Conservation (phyloP, 1,140 invertebrate species). For the Mya arenaria region DNA sequence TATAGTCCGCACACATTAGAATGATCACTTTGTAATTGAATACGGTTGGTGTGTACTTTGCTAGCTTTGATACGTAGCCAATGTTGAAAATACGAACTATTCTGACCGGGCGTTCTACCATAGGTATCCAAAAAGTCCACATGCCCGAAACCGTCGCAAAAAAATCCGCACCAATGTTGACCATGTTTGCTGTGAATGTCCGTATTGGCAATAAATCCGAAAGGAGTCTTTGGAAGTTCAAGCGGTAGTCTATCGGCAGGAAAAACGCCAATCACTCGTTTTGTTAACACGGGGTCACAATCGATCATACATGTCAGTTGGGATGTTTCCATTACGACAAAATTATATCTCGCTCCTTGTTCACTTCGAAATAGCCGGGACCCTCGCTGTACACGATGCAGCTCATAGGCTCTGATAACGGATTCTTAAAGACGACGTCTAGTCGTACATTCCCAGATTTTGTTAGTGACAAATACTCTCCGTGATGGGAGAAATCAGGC, state of each 20-base stretch:
- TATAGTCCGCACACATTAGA: slow-evolving; percentile 22
- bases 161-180: slow-evolving; percentile 32
- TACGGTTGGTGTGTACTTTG: background rate
- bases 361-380: slow-evolving; percentile 16
- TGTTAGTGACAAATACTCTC: slow-evolving; percentile 28
- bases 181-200: slow-evolving; percentile 9
- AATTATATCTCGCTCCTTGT: slow-evolving; percentile 41
- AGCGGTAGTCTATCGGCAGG: slow-evolving; percentile 20
- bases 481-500: slow-evolving; percentile 23
- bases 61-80: background rate
- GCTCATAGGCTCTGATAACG: slow-evolving; percentile 28
- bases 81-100: background rate
- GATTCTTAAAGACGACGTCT: slow-evolving; percentile 18
- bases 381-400: slow-evolving; percentile 38
- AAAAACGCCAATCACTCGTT: slow-evolving; percentile 17
- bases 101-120: background rate
- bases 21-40: slow-evolving; percentile 33
- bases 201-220: slow-evolving; percentile 34
- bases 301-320: slow-evolving; percentile 24
- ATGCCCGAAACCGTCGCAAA: background rate
- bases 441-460: slow-evolving; percentile 27
- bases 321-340: slow-evolving; percentile 19
- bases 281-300: slow-evolving; percentile 14
- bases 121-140: slow-evolving; percentile 36
- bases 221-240: slow-evolving; percentile 4